Evolutionary conservation across 2,113 vertebrate species (phyloP).

Genomic region (Podilymbus podiceps): DNA sequence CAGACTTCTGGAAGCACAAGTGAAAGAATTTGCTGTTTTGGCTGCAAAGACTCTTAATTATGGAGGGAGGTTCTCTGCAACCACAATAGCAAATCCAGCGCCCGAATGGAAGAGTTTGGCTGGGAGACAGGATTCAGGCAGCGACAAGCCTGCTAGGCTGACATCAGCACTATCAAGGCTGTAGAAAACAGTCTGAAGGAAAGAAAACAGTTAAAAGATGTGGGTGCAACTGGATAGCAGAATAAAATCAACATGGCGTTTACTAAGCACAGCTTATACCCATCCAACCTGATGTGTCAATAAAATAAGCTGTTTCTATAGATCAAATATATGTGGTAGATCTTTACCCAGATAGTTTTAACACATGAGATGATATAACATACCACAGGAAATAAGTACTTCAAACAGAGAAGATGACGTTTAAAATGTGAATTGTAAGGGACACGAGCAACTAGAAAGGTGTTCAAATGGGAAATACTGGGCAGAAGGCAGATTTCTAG

Average conservation of each 20-base stretch:
- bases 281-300: not conserved
- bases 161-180: slow-evolving; percentile 20
- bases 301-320: not conserved
- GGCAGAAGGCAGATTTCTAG: not conserved
- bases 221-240: not conserved
- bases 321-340: not conserved
- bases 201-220: not conserved
- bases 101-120: not conserved
- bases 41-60: not conserved
- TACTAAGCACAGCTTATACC: not conserved
- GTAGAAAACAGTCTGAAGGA: not conserved
- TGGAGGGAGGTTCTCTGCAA: not conserved
- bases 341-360: not conserved
- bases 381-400: not conserved
- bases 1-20: slow-evolving; percentile 13
- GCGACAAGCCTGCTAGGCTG: slow-evolving; percentile 16
- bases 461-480: not conserved
- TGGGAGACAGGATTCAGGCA: slow-evolving; percentile 33
- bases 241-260: not conserved
- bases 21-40: slow-evolving; percentile 6
- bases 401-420: not conserved
- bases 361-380: not conserved
- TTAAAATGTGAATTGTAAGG: not conserved
- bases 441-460: not conserved
- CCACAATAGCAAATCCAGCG: not conserved